Evolutionary conservation across 2,888 invertebrate genomes (phyloP), one percentile per base, ranked within the genome.

Genomic region (Microctonus hyperodae): DNA sequence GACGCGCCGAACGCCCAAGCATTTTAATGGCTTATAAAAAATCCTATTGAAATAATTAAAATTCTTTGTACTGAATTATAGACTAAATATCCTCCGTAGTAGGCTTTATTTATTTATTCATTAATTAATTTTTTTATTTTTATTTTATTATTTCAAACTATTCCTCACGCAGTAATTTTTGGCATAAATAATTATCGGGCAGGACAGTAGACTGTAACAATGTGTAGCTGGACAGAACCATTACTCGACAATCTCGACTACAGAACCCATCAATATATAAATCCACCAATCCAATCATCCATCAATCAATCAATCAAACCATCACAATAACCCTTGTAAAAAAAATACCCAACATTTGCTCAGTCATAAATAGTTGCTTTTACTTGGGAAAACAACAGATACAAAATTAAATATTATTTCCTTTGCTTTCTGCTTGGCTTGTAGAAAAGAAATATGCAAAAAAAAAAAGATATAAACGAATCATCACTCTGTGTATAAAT

Each of bases 221-320:
- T 69, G 74, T 71, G 76, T 74, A 75, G 75, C 77, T 78, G 77
- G 78, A 80, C 80, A 73, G 74, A 74, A 76, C 59, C 68, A 72
- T 71, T 44, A 63, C 58, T 58, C 40, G 63, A 56, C 60, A 55
- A 35, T 50, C 53, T 60, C 35, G 59, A 65, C 53, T 60, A 13
- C 37, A 64, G 48, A 33, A 23, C 37, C 51, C 10, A 16, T 40
- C 22, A 11, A 57, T 22, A 53, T 31, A 40, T 60, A 33, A 56
- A 56, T 48, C 50, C 25, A 58, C 28, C 57, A 25, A 48, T 33
- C 22, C 31, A 55, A 57, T 64, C 48, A 44, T 31, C 37, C 56
- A n/a, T 65, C 59, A 64, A 56, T 31, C 33, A 64, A 56, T 31
- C 33, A 10, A n/a, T 37, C 28, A 35, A 22, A 25, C 37, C 28